These are phyloP conservation scores for Eupithecia tripunctaria DNA, from an alignment of 2,888 invertebrate species.

Conservation along the genomic window DNA sequence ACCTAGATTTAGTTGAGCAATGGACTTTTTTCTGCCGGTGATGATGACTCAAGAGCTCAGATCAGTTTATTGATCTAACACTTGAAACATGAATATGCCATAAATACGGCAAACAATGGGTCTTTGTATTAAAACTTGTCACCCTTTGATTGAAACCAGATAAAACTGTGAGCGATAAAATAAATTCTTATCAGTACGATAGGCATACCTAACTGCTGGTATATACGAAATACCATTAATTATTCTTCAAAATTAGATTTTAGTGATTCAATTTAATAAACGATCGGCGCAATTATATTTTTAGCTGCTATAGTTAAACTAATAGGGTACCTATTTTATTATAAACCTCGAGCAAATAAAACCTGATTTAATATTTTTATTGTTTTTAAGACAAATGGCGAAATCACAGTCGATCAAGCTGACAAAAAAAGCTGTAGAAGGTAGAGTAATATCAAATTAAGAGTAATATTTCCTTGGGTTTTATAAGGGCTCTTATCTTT, in stretches of 20 bases:
- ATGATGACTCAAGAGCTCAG: conserved; percentile 4
- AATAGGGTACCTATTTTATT: background rate
- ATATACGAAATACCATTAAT: background rate
- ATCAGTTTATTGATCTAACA: conserved; percentile 25
- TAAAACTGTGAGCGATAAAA: conserved; percentile 38
- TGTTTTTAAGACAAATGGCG: background rate
- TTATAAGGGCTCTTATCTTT: conserved; percentile 36
- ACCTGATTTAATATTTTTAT: background rate
- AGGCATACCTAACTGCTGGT: background rate
- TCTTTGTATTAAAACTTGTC: conserved; percentile 42
- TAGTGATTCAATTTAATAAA: background rate
- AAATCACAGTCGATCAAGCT: background rate
- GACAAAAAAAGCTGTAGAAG: background rate
- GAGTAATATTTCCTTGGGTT: conserved; percentile 32
- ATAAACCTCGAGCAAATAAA: background rate
- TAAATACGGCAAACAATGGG: conserved; percentile 43
- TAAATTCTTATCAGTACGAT: conserved; percentile 23
- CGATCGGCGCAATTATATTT: background rate
- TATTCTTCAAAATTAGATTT: background rate
- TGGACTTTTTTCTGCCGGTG: background rate
- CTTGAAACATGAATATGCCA: conserved; percentile 26
- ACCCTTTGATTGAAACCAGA: conserved; percentile 41
- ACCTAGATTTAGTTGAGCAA: background rate
- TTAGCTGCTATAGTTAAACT: background rate
- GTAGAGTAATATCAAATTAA: conserved; percentile 16